phyloP scores from a whole-genome alignment of 2,888 invertebrate species.

The Pristionchus japonicus region DNA sequence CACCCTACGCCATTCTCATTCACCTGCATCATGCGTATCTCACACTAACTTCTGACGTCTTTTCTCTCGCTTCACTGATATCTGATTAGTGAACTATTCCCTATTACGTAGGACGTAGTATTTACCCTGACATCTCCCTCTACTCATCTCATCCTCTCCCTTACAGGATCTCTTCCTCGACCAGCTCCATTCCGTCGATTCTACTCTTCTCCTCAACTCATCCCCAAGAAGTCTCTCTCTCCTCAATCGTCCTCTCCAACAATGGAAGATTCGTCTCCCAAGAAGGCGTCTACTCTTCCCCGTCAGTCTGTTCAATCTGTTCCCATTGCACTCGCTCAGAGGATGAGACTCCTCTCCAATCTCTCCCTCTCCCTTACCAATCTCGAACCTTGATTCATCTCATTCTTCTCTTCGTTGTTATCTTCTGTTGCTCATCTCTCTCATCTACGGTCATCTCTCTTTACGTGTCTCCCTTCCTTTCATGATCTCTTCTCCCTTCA shows the following conservation, averaged over 20 bases:
- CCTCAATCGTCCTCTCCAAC: neutral
- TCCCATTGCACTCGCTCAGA: neutral
- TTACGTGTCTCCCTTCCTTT: neutral
- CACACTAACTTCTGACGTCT: neutral
- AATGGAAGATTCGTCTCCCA: neutral
- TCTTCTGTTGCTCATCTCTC: neutral
- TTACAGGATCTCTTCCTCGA: neutral
- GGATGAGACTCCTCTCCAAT: constrained; percentile 10
- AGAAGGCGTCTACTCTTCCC: neutral
- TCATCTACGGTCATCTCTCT: neutral
- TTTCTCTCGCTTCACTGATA: neutral
- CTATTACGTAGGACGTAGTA: neutral
- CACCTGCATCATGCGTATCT: neutral
- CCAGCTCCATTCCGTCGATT: constrained; percentile 18
- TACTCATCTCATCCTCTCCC: neutral
- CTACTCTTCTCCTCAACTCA: neutral
- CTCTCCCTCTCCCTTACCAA: constrained; percentile 5
- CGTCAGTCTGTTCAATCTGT: neutral
- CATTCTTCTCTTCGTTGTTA: neutral
- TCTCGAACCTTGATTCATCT: neutral
- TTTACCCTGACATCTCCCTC: neutral
- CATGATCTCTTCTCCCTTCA: neutral
- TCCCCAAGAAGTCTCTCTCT: neutral
- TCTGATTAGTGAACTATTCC: neutral
- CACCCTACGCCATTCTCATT: neutral